phyloP scores from a whole-genome alignment of 2,888 invertebrate species.

The Chaetogeoica ovagalla region DNA sequence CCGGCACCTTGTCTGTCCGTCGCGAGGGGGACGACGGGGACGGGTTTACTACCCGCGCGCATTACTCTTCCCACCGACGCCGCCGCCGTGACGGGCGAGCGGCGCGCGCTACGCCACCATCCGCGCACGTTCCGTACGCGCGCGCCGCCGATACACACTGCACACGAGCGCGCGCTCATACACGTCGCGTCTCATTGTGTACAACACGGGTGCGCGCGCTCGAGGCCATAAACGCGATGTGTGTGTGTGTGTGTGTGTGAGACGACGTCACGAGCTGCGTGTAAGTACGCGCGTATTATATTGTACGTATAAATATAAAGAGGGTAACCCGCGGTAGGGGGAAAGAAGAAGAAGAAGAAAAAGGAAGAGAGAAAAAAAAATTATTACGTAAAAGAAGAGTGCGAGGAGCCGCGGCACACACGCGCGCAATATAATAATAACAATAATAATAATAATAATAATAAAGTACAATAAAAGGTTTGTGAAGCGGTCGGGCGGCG shows the following conservation, averaged over 20 bases:
- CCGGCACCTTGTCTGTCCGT: no score
- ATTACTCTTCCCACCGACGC: no score
- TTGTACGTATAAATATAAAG: not conserved
- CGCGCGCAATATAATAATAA: conserved; percentile 28
- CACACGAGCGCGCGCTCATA: not conserved
- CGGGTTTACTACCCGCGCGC: no score
- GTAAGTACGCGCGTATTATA: conserved; percentile 1
- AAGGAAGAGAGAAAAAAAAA: not conserved
- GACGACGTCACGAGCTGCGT: conserved; percentile 35
- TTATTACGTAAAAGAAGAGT: conserved; percentile 10
- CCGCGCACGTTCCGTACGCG: not conserved
- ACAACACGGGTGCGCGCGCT: conserved; percentile 21
- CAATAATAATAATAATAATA: conserved; percentile 16
- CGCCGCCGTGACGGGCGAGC: no score
- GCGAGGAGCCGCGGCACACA: conserved; percentile 11
- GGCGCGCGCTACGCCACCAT: conserved; percentile 29
- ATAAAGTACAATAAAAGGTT: conserved; percentile 52
- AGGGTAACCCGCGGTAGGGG: no score
- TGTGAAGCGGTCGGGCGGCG: conserved; percentile 50
- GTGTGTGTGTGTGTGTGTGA: conserved; percentile 14
- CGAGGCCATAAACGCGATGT: not conserved
- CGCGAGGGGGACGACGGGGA: no score
- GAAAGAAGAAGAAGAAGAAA: not conserved
- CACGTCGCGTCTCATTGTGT: not conserved
- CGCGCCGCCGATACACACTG: conserved; percentile 4